A percentile compares a stretch with the other conserved stretches of the same genome.
Conservation (phyloP, 2,888 invertebrate genomes). For the Andrena praecox region DNA sequence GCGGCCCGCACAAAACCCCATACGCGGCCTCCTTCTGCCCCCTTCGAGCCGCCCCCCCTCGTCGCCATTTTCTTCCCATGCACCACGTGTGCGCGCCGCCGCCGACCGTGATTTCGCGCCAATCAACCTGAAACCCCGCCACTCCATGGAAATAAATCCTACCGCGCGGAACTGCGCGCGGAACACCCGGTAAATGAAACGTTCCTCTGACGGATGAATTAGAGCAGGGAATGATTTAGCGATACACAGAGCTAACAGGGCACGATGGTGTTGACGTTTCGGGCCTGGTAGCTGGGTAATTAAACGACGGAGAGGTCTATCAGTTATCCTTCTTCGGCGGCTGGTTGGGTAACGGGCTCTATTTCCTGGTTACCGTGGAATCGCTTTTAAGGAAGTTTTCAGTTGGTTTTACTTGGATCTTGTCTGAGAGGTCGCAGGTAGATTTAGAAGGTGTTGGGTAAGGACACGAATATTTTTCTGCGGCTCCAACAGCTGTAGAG, state of each 20-base stretch:
- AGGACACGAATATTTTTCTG: background rate
- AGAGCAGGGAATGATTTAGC: slow-evolving; percentile 43
- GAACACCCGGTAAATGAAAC: slow-evolving; percentile 37
- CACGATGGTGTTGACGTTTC: slow-evolving; percentile 11
- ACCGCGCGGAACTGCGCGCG: slow-evolving; percentile 16
- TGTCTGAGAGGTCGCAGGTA: background rate
- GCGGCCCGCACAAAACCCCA: slow-evolving; percentile 75
- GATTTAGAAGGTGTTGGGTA: background rate
- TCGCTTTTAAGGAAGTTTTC: background rate
- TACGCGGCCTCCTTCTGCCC: slow-evolving; percentile 55
- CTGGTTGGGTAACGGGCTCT: slow-evolving; percentile 12
- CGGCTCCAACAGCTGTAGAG: too few relatives aligned
- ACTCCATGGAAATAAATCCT: slow-evolving; percentile 53
- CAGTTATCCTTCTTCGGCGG: background rate
- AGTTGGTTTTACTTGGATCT: background rate
- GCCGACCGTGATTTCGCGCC: slow-evolving; percentile 56
- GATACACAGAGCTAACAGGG: background rate
- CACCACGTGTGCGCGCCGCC: slow-evolving; percentile 52
- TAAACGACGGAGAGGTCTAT: slow-evolving; percentile 35
- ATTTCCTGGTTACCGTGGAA: slow-evolving; percentile 13
- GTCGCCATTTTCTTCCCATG: slow-evolving; percentile 57
- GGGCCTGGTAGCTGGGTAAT: slow-evolving; percentile 23
- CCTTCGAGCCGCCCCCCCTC: background rate
- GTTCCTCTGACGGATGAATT: slow-evolving; percentile 53
- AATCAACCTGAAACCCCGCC: slow-evolving; percentile 55